Conservation (phyloP, 2,888 invertebrate genomes). For the Galerucella nymphaeae region DNA sequence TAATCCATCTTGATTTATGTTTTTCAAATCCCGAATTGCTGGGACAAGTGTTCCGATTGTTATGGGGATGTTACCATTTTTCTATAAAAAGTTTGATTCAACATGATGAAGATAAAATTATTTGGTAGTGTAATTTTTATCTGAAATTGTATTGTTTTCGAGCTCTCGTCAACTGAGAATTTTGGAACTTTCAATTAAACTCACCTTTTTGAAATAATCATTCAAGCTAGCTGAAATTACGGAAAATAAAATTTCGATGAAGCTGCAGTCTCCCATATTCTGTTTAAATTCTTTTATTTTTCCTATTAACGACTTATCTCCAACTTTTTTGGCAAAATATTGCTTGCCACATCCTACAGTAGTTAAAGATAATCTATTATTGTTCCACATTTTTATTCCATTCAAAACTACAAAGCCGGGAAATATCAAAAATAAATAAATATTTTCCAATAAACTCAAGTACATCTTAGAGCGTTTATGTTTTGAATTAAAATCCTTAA, state of each 20-base stretch:
- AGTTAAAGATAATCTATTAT: constrained; percentile 4
- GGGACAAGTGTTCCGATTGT: background rate
- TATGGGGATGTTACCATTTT: background rate
- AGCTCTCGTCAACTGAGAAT: too few relatives aligned
- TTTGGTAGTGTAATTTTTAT: too few relatives aligned
- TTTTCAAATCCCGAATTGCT: background rate
- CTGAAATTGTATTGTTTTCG: too few relatives aligned
- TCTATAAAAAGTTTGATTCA: constrained; percentile 21
- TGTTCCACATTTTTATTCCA: background rate
- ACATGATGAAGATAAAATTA: too few relatives aligned
- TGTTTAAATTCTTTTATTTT: constrained; percentile 4
- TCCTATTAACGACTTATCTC: background rate
- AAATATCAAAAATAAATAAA: constrained; percentile 5
- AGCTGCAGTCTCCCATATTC: background rate
- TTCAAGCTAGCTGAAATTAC: constrained; percentile 3
- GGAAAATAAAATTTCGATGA: constrained; percentile 14
- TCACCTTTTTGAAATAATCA: constrained; percentile 16
- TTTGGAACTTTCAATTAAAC: too few relatives aligned
- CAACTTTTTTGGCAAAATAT: constrained; percentile 7
- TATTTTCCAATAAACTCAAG: background rate
- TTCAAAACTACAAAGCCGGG: constrained; percentile 5
- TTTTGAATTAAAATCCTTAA: constrained; percentile 13
- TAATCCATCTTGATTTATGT: constrained; percentile 16
- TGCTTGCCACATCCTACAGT: background rate
- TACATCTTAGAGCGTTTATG: background rate